These are phyloP conservation scores for Macroglossus sobrinus DNA, from an alignment of 2,113 vertebrate species.

Conservation along the genomic window DNA sequence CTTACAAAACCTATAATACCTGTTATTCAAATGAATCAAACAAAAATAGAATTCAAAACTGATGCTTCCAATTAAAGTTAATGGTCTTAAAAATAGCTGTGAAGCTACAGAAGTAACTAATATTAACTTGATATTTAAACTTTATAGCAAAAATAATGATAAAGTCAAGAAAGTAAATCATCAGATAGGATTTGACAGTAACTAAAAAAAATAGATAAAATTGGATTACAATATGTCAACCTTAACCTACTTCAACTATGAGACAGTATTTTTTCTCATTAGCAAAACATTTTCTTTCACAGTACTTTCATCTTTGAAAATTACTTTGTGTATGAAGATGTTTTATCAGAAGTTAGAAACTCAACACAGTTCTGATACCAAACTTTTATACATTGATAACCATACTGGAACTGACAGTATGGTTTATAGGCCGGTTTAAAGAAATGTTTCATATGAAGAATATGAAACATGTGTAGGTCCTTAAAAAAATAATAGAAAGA, in stretches of 20 bases:
- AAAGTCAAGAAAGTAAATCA: neutral
- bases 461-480: neutral
- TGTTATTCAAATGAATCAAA: neutral
- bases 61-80: constrained; percentile 35
- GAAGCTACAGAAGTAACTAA: neutral
- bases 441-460: constrained; percentile 35
- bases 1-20: neutral
- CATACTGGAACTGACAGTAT: neutral
- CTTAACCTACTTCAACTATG: neutral
- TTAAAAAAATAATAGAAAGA: constrained; percentile 16
- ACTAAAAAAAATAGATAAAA: neutral
- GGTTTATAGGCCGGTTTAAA: neutral
- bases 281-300: neutral
- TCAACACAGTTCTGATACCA: neutral
- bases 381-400: neutral
- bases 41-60: neutral
- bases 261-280: neutral
- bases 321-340: neutral
- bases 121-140: neutral
- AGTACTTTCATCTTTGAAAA: neutral
- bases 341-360: neutral
- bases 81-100: neutral
- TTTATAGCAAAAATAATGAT: neutral
- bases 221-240: neutral
- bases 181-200: neutral